Percentiles rank a stretch among this genome's conserved stretches.
These are phyloP conservation scores for Forbesichthys papilliferus DNA, from an alignment of 2,113 vertebrate genomes.

Conservation along the genomic window DNA sequence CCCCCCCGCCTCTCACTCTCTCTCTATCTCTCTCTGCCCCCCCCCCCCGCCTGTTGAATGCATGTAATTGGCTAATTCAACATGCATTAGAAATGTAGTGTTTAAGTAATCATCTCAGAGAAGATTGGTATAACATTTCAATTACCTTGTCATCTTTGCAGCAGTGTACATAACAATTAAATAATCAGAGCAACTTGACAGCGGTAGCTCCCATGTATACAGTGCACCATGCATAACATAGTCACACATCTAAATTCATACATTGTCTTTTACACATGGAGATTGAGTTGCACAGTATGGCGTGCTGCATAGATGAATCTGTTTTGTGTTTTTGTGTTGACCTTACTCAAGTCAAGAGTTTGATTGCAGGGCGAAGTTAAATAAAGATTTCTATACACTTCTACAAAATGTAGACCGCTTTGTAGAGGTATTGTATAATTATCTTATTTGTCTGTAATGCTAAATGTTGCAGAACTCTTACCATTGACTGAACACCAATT, in stretches of 20 bases:
- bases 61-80: constrained; percentile 76
- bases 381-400: too few relatives aligned
- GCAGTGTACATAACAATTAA: constrained; percentile 70
- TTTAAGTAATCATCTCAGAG: constrained; percentile 74
- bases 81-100: constrained; percentile 75
- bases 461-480: not conserved
- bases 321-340: not conserved
- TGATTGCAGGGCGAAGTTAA: too few relatives aligned
- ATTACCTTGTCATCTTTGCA: constrained; percentile 62
- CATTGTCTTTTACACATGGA: not conserved
- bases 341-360: not conserved
- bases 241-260: constrained; percentile 33
- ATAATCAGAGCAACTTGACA: constrained; percentile 58
- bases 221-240: constrained; percentile 11
- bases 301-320: not conserved
- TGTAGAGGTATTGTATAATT: too few relatives aligned
- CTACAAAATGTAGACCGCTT: too few relatives aligned
- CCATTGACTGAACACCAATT: not conserved
- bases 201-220: constrained; percentile 57
- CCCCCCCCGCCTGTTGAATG: constrained; percentile 50
- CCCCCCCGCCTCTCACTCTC: constrained; percentile 30
- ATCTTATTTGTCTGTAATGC: too few relatives aligned
- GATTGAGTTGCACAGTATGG: constrained; percentile 10
- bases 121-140: constrained; percentile 74
- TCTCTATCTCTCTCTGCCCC: not conserved